These are phyloP conservation scores for Crambe crambe DNA, from an alignment of 37 sponge, comb jelly and placozoan species.

Conservation along the genomic window DNA sequence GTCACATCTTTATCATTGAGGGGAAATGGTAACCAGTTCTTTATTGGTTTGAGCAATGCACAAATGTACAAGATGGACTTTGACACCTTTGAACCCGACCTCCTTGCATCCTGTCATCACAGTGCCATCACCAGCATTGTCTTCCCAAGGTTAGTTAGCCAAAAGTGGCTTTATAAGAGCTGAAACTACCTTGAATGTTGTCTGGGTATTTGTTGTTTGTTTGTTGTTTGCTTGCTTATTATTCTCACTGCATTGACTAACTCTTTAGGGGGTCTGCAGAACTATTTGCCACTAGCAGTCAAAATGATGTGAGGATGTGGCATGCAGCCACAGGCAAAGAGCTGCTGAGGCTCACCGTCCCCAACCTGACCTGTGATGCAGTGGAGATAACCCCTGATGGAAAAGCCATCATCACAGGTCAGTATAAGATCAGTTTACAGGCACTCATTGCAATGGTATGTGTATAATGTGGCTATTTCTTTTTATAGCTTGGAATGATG, in stretches of 20 bases:
- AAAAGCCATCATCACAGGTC: constrained; percentile 92
- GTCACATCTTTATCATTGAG: constrained; percentile 82
- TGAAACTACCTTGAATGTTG: no score
- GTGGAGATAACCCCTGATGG: constrained; percentile 88
- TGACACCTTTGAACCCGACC: constrained; percentile 53
- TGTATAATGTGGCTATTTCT: background rate
- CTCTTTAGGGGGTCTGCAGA: constrained; percentile 70
- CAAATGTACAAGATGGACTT: constrained; percentile 65
- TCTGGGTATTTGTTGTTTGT: no score
- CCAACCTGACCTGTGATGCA: constrained; percentile 91
- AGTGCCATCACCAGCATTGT: constrained; percentile 75
- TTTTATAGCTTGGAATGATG: constrained; percentile 94
- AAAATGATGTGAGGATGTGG: constrained; percentile 94
- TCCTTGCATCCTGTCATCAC: constrained; percentile 75
- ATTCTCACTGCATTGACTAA: no score
- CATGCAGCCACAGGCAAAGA: constrained; percentile 88
- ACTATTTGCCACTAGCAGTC: constrained; percentile 96
- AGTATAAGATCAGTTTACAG: no score
- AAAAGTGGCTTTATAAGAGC: no score
- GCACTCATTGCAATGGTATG: background rate
- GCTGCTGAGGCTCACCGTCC: constrained; percentile 79
- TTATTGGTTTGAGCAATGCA: constrained; percentile 60
- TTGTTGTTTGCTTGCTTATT: no score
- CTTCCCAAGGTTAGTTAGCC: constrained; percentile 79
- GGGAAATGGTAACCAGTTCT: constrained; percentile 89